phyloP scores from a whole-genome alignment of 2,797 vertebrate genomes.

The Stomatorhinus walkeri region DNA sequence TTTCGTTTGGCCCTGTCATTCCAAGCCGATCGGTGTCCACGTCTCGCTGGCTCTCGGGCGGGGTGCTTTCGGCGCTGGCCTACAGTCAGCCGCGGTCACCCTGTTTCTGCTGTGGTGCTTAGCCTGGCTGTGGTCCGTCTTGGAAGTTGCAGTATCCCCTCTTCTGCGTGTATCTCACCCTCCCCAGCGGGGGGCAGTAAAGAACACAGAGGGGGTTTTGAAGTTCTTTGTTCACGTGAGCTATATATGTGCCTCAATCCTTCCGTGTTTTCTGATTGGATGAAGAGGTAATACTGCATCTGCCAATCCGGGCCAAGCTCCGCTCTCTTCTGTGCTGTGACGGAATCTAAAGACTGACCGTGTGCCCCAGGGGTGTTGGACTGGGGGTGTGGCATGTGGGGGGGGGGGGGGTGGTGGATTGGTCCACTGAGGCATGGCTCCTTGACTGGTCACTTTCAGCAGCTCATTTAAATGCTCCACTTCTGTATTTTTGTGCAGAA shows the following conservation, averaged over 20 bases:
- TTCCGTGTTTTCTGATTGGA: neutral
- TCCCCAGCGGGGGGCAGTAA: neutral
- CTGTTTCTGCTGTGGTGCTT: conserved; percentile 55
- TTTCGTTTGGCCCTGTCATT: conserved; percentile 48
- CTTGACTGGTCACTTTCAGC: neutral
- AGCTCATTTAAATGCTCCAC: neutral
- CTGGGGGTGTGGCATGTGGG: conserved; percentile 22
- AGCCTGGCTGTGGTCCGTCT: conserved; percentile 48
- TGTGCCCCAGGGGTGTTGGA: conserved; percentile 37
- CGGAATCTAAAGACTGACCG: conserved; percentile 33
- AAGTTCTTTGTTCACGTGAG: neutral
- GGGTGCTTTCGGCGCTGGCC: conserved; percentile 39
- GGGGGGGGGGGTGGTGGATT: neutral
- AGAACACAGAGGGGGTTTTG: neutral
- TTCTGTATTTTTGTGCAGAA: neutral
- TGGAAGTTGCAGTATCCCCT: conserved; percentile 58
- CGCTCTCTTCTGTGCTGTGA: conserved; percentile 38
- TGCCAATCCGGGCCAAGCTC: conserved; percentile 46
- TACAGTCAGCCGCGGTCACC: conserved; percentile 31
- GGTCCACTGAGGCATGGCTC: conserved; percentile 4
- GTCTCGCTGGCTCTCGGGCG: conserved; percentile 41
- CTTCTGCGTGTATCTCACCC: neutral
- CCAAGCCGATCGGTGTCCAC: conserved; percentile 48
- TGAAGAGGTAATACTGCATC: conserved; percentile 57
- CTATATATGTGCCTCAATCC: neutral